Base-by-base conservation (phyloP, 1,140 invertebrate genomes). In the Aphaenogaster ashmeadi region DNA sequence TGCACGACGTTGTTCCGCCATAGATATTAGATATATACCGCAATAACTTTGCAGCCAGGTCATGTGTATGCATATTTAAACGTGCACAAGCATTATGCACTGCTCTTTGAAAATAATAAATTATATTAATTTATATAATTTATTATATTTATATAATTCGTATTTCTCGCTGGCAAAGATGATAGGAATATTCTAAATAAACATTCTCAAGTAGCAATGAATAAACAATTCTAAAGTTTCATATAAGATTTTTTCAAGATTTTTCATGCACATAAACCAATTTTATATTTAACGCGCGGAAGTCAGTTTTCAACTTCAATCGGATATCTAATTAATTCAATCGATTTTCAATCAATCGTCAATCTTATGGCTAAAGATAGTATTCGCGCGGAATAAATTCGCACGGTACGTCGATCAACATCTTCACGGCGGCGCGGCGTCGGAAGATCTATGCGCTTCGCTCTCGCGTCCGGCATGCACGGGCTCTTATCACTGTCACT, bases 401-500 rank as follows among this genome's bases (percentile, higher is more conserved):
- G 18, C 11, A 21, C 15, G 44, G 15, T 60, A 64, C 15, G 27
- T 79, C 77, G 27, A 66, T 50, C 41, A 54, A 54, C 71, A 74
- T 74, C 33, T 74, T 66, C 44, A 7, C 7, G 27, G n/a, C 0
- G 27, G 27, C 27, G 27, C 27, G 27, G 18, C 62, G 36, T 50
- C 36, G 50, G 18, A 27, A 27, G 13, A 54, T 54, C 62, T n/a
- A 18, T 67, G 78, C 47, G 77, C 44, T 52, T 72, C 36, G 62
- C 62, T 33, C 15, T n/a, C 64, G 5, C 52, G 56, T 62, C 72
- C 52, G 52, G 71, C 38, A 33, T 83, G 6, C 44, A 33, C 52
- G 50, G 60, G 50, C 21, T 41, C 81, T 85, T 83, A 91, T 79
- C 88, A 89, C 85, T 89, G 87, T 87, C 89, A 80, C 84, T 91